Evolutionary conservation across 2,888 invertebrate genomes (phyloP).

Genomic region (Amaurobius ferox): DNA sequence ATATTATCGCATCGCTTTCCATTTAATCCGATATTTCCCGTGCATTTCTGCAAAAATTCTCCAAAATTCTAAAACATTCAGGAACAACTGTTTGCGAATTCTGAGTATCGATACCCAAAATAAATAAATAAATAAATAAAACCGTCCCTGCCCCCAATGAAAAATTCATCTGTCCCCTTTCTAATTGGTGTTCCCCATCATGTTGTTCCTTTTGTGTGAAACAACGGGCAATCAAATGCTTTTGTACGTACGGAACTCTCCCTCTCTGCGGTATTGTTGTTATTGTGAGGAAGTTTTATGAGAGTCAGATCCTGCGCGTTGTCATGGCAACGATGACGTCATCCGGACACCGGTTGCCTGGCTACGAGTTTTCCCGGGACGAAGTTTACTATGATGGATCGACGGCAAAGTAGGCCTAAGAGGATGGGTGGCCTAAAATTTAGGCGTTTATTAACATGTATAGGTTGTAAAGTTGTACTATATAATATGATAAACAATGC

Average conservation of each 20-base stretch:
- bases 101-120: no score
- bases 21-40: no score
- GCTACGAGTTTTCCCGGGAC: constrained; percentile 52
- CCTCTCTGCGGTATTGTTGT: constrained; percentile 3
- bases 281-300: constrained; percentile 58
- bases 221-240: constrained; percentile 4
- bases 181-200: neutral
- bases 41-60: no score
- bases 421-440: no score
- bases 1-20: no score
- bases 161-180: neutral
- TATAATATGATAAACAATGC: no score
- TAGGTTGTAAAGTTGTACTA: no score
- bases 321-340: constrained; percentile 53
- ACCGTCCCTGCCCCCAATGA: neutral
- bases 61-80: no score
- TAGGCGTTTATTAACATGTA: no score
- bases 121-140: no score
- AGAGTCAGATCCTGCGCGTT: constrained; percentile 40
- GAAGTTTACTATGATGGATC: constrained; percentile 20
- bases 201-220: neutral
- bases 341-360: constrained; percentile 43
- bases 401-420: no score
- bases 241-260: neutral
- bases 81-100: no score